A percentile compares a stretch with the other conserved stretches of the same genome.
Evolutionary conservation across 2,113 vertebrate species (phyloP).

Genomic region (Cariama cristata): DNA sequence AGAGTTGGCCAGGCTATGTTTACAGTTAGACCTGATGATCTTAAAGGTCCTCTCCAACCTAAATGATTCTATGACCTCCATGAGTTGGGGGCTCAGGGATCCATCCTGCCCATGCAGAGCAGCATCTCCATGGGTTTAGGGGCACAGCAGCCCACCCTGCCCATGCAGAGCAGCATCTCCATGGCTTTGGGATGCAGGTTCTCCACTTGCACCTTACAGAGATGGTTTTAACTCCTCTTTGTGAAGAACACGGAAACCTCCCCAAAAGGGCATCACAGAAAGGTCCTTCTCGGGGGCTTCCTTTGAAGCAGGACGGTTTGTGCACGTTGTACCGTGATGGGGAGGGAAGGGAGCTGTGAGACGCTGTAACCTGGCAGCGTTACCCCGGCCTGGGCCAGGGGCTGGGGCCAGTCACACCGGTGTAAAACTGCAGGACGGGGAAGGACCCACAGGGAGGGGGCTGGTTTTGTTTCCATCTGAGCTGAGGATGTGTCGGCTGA

Average conservation of each 20-base stretch:
- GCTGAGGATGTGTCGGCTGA: background rate
- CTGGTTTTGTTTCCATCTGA: background rate
- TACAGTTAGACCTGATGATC: no score
- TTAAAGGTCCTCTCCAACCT: no score
- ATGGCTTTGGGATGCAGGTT: background rate
- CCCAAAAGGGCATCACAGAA: background rate
- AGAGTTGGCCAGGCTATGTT: no score
- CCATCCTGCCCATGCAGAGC: background rate
- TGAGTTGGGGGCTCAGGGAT: no score
- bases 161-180: background rate
- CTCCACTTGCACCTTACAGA: background rate
- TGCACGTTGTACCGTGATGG: background rate
- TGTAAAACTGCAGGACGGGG: background rate
- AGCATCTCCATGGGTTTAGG: no score
- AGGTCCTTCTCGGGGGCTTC: background rate
- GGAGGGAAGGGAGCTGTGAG: background rate
- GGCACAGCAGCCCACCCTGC: no score
- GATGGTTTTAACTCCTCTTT: background rate
- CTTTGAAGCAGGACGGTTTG: background rate
- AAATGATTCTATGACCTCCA: background rate
- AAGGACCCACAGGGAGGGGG: background rate
- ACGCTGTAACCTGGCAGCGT: fast-evolving
- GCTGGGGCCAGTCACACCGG: no score
- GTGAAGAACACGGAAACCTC: background rate
- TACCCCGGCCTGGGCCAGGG: background rate